Conservation (phyloP, 2,113 vertebrate species). For the Dascyllus trimaculatus region DNA sequence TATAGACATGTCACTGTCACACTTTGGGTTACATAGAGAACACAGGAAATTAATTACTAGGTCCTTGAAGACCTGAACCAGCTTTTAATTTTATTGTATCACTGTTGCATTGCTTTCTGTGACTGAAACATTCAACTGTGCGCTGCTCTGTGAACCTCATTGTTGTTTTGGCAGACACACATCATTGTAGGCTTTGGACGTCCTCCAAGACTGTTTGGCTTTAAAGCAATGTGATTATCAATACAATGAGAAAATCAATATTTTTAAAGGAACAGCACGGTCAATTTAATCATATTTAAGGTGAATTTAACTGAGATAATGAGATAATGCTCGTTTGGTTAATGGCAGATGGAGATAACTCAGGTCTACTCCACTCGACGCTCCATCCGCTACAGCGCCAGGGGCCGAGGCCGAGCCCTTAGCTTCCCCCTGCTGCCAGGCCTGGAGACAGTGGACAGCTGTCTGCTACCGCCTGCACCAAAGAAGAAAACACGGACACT, state of each 20-base stretch:
- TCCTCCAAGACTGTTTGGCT: neutral
- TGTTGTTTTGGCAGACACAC: neutral
- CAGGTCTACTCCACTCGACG: slow-evolving; percentile 68
- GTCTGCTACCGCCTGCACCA: slow-evolving; percentile 68
- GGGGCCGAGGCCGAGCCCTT: slow-evolving; percentile 52
- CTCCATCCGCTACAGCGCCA: slow-evolving; percentile 78
- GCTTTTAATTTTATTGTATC: slow-evolving; percentile 12
- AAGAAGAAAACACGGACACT: slow-evolving; percentile 94
- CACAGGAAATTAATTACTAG: slow-evolving; percentile 21
- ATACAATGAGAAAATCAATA: neutral
- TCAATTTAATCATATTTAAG: too few species aligned
- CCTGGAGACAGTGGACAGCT: slow-evolving; percentile 65
- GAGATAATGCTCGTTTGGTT: slow-evolving; percentile 14
- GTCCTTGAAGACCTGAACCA: slow-evolving; percentile 5
- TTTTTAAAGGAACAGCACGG: neutral
- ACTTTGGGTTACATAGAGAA: neutral
- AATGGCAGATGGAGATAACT: slow-evolving; percentile 73
- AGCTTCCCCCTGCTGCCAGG: slow-evolving; percentile 60
- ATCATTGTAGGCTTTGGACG: neutral
- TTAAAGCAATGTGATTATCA: slow-evolving; percentile 1
- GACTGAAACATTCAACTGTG: neutral
- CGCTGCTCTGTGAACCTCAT: neutral
- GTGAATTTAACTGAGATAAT: neutral
- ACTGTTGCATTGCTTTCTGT: slow-evolving; percentile 9
- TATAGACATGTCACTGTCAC: neutral